Percentiles rank a stretch among this genome's conserved stretches.
Evolutionary conservation across 2,888 invertebrate species (phyloP).

Genomic region (Hydrotaea diabolus): DNA sequence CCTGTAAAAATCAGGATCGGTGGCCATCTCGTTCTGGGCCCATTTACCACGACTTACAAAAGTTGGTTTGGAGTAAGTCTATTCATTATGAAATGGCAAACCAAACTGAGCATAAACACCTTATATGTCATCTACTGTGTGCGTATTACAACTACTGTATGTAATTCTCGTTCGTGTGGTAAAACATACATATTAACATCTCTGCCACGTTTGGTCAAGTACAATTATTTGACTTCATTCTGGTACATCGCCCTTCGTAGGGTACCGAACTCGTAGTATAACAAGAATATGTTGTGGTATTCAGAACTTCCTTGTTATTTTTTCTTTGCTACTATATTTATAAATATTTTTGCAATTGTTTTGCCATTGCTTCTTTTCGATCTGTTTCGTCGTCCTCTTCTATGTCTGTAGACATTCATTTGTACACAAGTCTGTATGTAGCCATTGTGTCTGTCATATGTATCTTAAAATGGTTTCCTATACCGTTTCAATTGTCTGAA

Average conservation of each 20-base stretch:
- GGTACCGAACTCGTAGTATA: background rate
- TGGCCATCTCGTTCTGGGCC: no score
- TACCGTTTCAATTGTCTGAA: constrained; percentile 36
- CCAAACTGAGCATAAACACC: no score
- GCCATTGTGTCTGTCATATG: constrained; percentile 12
- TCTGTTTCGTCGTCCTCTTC: background rate
- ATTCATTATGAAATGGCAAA: no score
- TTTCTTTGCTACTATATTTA: background rate
- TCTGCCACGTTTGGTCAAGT: no score
- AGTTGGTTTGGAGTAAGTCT: no score
- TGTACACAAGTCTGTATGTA: background rate
- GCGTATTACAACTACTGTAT: no score
- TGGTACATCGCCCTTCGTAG: background rate
- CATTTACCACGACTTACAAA: no score
- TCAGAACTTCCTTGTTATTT: background rate
- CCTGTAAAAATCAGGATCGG: no score
- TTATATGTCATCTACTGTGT: no score
- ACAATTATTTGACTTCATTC: no score
- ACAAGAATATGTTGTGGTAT: background rate
- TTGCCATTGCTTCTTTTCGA: background rate
- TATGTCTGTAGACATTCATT: background rate
- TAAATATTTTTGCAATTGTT: background rate
- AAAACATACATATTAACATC: no score
- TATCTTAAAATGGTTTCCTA: constrained; percentile 7
- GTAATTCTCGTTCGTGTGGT: no score